Base-by-base conservation (phyloP, 2,797 vertebrate species). In the Epinephelus coioides region DNA sequence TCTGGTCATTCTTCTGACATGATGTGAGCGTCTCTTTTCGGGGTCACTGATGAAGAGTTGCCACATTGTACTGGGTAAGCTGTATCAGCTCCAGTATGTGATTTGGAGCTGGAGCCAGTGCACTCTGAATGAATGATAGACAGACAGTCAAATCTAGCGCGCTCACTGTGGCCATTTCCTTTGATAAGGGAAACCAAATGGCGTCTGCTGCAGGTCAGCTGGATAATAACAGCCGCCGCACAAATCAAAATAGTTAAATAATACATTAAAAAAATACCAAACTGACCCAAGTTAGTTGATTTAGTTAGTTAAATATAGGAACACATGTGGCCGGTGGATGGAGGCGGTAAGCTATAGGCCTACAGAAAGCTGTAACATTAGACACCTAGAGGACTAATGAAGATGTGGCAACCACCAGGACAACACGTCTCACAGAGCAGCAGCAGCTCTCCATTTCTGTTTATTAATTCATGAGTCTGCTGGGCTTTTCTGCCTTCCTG, bases 51-150 rank as follows among this genome's bases (percentile, higher is more conserved):
- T 62, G 61, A 23, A 27, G 38, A 54, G 63, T 30, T 23, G 38
- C 61, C 55, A 76, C 38, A 68, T 70, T 74, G 79, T 63, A 60
- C 17, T 25, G 54, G 56, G 40, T 3, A 62, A 8, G 2, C 14
- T 7, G 19, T 30, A 15, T 76, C 49, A 51, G 51, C n/a, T 51
- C 43, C 38, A 62, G 27, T 59, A 1, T 47, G 57, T 50, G 34
- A 17, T 40, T 3, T 38, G 49, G 2, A 23, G 40, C 17, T 13
- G 51, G 15, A 70, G n/a, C 12, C 50, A 47, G 69, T 40, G 54
- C 40, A 14, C 15, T 61, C n/a, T n/a, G 1, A 50, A 65, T 50
- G 51, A 54, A 44, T 63, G 68, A 77, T 88, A 92, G 88, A 15
- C 63, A 59, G 64, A 3, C 13, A 55, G 15, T 72, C 14, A 18